Evolutionary conservation across 64 coral and sea anemone genomes (phyloP), one percentile per base, ranked within the genome.

Genomic region (Acropora yongei): DNA sequence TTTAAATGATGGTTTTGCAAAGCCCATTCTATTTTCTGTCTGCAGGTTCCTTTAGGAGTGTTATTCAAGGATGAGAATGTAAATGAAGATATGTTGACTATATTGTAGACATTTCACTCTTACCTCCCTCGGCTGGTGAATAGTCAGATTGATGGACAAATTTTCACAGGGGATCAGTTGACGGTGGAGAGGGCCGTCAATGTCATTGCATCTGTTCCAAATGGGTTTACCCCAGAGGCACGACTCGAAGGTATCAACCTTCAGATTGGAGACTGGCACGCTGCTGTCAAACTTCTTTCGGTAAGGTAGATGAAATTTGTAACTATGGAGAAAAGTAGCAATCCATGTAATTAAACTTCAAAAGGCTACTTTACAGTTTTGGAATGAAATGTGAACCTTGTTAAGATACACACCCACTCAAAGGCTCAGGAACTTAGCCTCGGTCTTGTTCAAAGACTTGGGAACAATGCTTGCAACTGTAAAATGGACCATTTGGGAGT

Each of bases 221-320:
- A 92, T 86, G 80, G 90, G 50, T 92, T 86, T 53, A 86, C 90
- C 17, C 49, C 90, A 44, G 80, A 86, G 11, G 80, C 74, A 12
- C 51, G 58, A 69, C 66, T 90, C 5, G 89, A 90, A 53, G 89
- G 89, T 41, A 80, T 90, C 7, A 75, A 92, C 72, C 43, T 92
- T 13, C 90, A 92, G 66, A 55, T 92, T 45, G 90, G 63, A 45
- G 90, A 92, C 46, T 92, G 90, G 90, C 90, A 92, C 78, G 75
- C 90, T 61, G 80, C 63, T 78, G 90, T 92, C 12, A 92, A 92
- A 43, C 60, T 92, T 67, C 55, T 86, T 14, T 47, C 47, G 12
- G 88, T 89, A 87, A 87, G 50, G 18, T 19, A 79, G 51, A 55
- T 55, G 51, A 55, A 55, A 55, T 55, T 55, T 55, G 51, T 55